Percentiles rank a stretch among this genome's conserved stretches.
These are phyloP conservation scores for Ptychodera flava DNA, from an alignment of 35 echinoderm and acorn worm genomes.

Conservation along the genomic window DNA sequence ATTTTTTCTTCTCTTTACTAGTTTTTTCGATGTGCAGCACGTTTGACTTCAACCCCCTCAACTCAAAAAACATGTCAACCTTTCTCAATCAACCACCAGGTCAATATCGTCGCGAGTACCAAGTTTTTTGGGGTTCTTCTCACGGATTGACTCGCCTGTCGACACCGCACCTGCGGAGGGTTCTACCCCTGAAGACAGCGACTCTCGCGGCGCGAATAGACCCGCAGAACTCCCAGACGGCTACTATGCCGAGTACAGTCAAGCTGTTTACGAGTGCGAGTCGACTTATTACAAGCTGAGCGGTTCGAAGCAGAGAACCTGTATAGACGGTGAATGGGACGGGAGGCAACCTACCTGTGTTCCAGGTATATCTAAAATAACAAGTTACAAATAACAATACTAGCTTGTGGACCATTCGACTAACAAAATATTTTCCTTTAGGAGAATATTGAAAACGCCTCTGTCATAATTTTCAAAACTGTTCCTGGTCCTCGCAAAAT, in stretches of 20 bases:
- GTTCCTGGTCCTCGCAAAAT: too few relatives aligned
- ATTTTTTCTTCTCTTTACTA: too few relatives aligned
- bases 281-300: neutral
- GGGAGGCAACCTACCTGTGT: neutral
- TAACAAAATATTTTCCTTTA: too few relatives aligned
- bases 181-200: neutral
- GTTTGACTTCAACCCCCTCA: too few relatives aligned
- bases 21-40: too few relatives aligned
- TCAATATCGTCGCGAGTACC: neutral
- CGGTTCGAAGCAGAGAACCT: neutral
- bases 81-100: too few relatives aligned
- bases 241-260: neutral
- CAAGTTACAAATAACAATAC: too few relatives aligned
- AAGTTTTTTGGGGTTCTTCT: neutral
- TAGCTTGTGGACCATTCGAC: too few relatives aligned
- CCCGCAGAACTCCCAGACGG: neutral
- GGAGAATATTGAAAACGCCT: too few relatives aligned
- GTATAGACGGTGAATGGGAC: neutral
- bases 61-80: too few relatives aligned
- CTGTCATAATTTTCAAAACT: too few relatives aligned
- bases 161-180: neutral
- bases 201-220: neutral
- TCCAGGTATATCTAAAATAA: neutral
- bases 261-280: neutral
- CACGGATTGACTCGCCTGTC: neutral